phyloP scores from a whole-genome alignment of 2,113 vertebrate genomes.

The Lipotes vexillifer region DNA sequence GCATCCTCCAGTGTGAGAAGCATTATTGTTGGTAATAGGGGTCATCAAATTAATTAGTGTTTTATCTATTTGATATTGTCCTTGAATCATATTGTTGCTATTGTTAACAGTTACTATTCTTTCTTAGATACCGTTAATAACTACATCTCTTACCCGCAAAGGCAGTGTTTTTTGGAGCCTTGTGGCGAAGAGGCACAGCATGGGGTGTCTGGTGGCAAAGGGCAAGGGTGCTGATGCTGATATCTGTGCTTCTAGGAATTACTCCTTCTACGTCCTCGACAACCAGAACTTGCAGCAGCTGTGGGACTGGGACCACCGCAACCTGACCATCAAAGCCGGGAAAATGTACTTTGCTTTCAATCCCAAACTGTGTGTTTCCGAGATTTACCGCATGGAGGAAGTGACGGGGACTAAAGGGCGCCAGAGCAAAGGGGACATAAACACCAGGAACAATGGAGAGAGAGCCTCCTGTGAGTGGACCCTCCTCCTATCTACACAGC shows the following conservation, averaged over 20 bases:
- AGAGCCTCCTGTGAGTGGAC: conserved; percentile 94
- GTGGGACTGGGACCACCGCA: conserved; percentile 98
- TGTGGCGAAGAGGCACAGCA: accelerated
- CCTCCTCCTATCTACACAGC: accelerated
- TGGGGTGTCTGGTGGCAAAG: accelerated
- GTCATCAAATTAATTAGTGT: conserved; percentile 23
- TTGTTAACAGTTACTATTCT: not conserved
- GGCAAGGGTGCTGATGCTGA: accelerated
- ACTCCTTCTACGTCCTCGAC: conserved; percentile 93
- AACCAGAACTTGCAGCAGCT: conserved; percentile 96
- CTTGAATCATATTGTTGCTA: not conserved
- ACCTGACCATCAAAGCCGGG: conserved; percentile 92
- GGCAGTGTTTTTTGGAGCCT: not conserved
- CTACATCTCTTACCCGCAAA: not conserved
- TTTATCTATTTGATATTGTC: not conserved
- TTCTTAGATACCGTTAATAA: not conserved
- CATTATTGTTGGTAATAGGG: not conserved
- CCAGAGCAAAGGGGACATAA: conserved; percentile 89
- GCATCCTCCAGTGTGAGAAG: not conserved
- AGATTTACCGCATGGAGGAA: conserved; percentile 96
- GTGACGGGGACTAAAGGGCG: conserved; percentile 86
- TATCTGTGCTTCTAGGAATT: conserved; percentile 82
- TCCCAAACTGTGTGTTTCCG: conserved; percentile 94
- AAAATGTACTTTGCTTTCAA: conserved; percentile 96
- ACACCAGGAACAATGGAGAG: conserved; percentile 94